Percentiles rank a stretch among this genome's conserved stretches.
phyloP scores from a whole-genome alignment of 1,140 invertebrate species.

The Brachionus paranguensis region DNA sequence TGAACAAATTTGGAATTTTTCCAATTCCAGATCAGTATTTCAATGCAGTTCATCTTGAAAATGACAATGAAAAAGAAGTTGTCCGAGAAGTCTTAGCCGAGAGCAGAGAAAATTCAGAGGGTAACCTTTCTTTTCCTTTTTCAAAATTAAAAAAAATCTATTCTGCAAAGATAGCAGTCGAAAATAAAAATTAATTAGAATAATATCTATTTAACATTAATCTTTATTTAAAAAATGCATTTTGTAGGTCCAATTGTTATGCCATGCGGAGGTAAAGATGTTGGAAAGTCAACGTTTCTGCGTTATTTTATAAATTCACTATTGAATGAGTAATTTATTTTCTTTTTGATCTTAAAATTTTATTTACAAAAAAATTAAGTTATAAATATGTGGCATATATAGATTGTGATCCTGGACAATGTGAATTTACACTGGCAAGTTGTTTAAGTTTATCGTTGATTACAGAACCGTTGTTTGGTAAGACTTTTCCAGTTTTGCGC shows the following conservation, averaged over 20 bases:
- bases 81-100: background rate
- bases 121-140: background rate
- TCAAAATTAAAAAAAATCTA: background rate
- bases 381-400: background rate
- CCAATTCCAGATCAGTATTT: background rate
- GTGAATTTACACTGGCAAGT: slow-evolving; percentile 37
- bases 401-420: slow-evolving; percentile 40
- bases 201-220: background rate
- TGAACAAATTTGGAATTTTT: background rate
- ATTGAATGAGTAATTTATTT: background rate
- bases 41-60: background rate
- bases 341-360: background rate
- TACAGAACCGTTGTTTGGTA: slow-evolving; percentile 31
- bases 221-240: background rate
- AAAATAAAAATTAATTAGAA: no score
- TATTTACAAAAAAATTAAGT: background rate
- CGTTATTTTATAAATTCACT: slow-evolving; percentile 19
- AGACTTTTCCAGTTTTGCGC: no score
- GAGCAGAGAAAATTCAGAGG: background rate
- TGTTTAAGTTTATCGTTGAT: background rate
- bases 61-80: background rate
- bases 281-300: slow-evolving; percentile 39
- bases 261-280: slow-evolving; percentile 34
- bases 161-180: background rate
- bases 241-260: background rate